These are phyloP conservation scores for Oreocharis arfaki DNA, from an alignment of 2,113 vertebrate genomes.

Conservation along the genomic window DNA sequence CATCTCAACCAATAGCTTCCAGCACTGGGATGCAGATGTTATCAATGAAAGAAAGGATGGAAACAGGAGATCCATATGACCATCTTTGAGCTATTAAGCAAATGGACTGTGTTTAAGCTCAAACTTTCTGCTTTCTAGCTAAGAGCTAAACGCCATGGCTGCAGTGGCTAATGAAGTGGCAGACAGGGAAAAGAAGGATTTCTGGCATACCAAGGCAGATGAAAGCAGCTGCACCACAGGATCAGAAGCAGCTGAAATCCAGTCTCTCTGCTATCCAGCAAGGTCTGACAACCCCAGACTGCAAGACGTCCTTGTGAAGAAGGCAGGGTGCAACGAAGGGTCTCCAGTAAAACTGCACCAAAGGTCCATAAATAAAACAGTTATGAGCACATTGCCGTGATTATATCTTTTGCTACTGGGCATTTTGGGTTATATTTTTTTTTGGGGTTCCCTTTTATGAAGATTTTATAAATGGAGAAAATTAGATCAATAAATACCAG, in stretches of 20 bases:
- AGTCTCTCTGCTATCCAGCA: neutral
- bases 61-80: neutral
- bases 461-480: neutral
- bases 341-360: neutral
- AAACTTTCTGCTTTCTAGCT: neutral
- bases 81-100: conserved; percentile 20
- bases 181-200: neutral
- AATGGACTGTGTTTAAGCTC: neutral
- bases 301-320: neutral
- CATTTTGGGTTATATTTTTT: neutral
- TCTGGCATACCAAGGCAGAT: neutral
- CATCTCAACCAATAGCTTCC: neutral
- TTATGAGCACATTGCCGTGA: neutral
- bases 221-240: neutral
- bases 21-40: conserved; percentile 7
- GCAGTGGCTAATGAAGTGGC: neutral
- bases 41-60: neutral
- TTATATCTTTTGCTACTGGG: neutral
- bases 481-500: neutral
- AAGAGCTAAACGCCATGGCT: neutral
- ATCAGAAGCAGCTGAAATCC: neutral
- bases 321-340: neutral
- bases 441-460: neutral
- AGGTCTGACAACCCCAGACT: neutral
- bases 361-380: neutral